Evolutionary conservation across 2,888 invertebrate species (phyloP).

Genomic region (Anticlea derivata): DNA sequence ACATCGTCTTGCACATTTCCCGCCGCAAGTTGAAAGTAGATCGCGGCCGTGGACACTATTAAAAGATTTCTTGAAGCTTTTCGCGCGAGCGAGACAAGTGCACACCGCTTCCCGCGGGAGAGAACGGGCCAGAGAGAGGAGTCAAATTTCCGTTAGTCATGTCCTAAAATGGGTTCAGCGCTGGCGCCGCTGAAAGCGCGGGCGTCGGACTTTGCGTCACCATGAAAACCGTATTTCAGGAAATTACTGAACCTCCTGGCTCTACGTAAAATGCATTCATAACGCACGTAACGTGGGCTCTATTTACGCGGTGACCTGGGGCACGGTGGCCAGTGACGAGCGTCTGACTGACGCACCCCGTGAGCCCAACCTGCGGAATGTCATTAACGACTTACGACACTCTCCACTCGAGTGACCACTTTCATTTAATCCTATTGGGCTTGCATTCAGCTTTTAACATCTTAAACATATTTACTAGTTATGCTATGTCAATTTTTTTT

Average conservation of each 20-base stretch:
- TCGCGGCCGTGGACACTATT: constrained; percentile 85
- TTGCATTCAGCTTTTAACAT: constrained; percentile 16
- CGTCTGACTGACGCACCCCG: constrained; percentile 74
- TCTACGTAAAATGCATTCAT: constrained; percentile 66
- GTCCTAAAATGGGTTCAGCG: constrained; percentile 88
- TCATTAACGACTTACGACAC: constrained; percentile 74
- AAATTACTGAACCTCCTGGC: constrained; percentile 62
- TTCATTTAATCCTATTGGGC: constrained; percentile 49
- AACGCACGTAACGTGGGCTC: constrained; percentile 42
- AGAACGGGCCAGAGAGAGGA: constrained; percentile 79
- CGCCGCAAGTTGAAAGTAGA: constrained; percentile 82
- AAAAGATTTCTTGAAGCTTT: constrained; percentile 84
- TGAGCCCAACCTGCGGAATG: constrained; percentile 69
- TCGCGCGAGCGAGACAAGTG: constrained; percentile 75
- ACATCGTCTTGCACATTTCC: constrained; percentile 68
- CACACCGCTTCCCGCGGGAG: constrained; percentile 72
- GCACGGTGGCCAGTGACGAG: constrained; percentile 58
- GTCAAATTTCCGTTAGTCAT: constrained; percentile 88
- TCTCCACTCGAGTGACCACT: constrained; percentile 48
- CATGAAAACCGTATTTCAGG: constrained; percentile 81
- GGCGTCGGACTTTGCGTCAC: constrained; percentile 81
- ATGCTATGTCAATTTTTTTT: constrained; percentile 2
- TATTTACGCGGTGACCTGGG: constrained; percentile 52
- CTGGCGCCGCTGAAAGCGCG: constrained; percentile 84
- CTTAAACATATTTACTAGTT: neutral